A percentile compares a stretch with the other conserved stretches of the same genome.
phyloP scores from a whole-genome alignment of 2,113 vertebrate species.

The Raphicerus campestris region DNA sequence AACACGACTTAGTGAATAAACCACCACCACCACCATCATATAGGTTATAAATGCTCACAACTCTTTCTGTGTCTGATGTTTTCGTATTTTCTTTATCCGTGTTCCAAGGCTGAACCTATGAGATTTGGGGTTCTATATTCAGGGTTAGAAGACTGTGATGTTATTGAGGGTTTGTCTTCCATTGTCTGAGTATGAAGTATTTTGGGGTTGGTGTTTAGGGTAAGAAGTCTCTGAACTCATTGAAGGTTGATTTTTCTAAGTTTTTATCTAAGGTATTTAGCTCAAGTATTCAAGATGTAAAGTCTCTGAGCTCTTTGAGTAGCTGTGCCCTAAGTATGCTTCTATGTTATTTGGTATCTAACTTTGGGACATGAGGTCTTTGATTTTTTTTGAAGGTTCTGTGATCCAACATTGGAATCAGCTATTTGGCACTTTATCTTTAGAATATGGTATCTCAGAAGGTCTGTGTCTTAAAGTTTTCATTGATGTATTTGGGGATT shows the following conservation, averaged over 20 bases:
- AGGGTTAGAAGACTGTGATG: background rate
- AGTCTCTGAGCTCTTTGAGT: background rate
- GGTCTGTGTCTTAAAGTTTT: background rate
- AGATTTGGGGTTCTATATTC: background rate
- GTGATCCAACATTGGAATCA: background rate
- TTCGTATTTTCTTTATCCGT: background rate
- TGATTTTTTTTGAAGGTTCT: background rate
- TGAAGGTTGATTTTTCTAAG: background rate
- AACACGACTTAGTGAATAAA: background rate
- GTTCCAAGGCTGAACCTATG: background rate
- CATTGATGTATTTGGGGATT: background rate
- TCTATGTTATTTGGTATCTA: background rate
- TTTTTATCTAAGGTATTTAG: background rate
- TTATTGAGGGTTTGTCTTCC: background rate
- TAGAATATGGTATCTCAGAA: background rate
- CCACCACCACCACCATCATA: background rate
- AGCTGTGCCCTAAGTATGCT: background rate
- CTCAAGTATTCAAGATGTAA: background rate
- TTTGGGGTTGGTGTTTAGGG: background rate
- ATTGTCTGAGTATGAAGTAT: background rate
- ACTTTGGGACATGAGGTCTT: background rate
- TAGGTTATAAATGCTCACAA: background rate
- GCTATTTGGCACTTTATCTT: background rate
- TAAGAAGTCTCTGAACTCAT: background rate
- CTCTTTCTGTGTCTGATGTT: background rate